A percentile compares a stretch with the other conserved stretches of the same genome.
Evolutionary conservation across 2,113 vertebrate genomes (phyloP).

Genomic region (Gallinago undulata): DNA sequence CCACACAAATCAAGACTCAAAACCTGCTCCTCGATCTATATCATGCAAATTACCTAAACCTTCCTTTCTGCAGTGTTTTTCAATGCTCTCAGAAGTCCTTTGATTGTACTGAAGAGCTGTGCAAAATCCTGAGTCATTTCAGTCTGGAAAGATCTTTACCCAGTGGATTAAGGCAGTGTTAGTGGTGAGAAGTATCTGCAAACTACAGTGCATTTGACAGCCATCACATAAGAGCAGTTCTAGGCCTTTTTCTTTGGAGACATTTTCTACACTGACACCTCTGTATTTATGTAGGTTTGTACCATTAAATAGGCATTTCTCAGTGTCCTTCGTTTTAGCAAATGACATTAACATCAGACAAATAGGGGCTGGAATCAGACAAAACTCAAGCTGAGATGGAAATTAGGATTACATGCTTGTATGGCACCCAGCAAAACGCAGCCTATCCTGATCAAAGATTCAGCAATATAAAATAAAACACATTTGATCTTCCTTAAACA

Average conservation of each 20-base stretch:
- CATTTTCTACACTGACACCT: background rate
- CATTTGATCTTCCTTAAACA: background rate
- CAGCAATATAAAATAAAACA: background rate
- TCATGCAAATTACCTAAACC: conserved; percentile 19
- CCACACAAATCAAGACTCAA: background rate
- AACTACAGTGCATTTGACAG: background rate
- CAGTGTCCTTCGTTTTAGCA: background rate
- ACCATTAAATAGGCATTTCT: background rate
- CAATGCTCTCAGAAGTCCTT: conserved; percentile 16
- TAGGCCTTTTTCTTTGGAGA: background rate
- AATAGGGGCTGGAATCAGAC: background rate
- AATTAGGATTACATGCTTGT: background rate
- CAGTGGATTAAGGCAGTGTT: background rate
- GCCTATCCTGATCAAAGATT: background rate
- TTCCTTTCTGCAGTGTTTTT: background rate
- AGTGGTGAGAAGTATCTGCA: background rate
- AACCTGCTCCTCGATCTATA: background rate
- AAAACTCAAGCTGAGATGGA: background rate
- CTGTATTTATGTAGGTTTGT: background rate
- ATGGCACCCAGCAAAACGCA: background rate
- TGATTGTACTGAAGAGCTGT: conserved; percentile 9
- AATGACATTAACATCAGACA: background rate
- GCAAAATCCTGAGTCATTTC: conserved; percentile 37
- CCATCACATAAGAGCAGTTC: background rate
- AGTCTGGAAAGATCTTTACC: conserved; percentile 9